These are phyloP conservation scores for Myrmecobius fasciatus DNA, from an alignment of 2,113 vertebrate genomes.

Conservation along the genomic window DNA sequence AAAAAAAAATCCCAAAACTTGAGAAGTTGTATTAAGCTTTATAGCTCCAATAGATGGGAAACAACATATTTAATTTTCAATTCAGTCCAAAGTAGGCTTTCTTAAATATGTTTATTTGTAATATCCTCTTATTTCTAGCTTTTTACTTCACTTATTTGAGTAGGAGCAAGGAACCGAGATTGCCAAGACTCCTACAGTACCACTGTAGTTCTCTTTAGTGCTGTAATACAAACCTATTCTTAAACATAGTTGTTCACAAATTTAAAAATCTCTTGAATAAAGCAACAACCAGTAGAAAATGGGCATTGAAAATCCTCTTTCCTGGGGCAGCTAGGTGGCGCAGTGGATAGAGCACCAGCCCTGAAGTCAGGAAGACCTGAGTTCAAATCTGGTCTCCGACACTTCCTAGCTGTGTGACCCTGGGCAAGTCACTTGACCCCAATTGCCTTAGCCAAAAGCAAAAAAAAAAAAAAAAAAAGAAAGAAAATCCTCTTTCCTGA, in stretches of 20 bases:
- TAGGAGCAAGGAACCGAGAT: not conserved
- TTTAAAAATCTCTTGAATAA: not conserved
- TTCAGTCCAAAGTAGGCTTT: not conserved
- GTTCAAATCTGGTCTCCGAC: no score
- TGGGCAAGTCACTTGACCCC: no score
- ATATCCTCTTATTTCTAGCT: fast-evolving
- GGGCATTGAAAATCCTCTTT: not conserved
- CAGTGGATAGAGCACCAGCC: no score
- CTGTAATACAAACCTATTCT: not conserved
- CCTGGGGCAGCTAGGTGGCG: no score
- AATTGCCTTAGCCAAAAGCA: no score
- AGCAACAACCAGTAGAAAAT: not conserved
- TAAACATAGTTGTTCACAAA: conserved; percentile 7
- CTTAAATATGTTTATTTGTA: not conserved
- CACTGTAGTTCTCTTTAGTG: not conserved
- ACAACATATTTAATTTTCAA: not conserved
- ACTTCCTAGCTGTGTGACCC: no score
- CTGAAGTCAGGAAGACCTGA: no score
- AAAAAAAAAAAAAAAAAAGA: no score
- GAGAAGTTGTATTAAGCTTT: not conserved
- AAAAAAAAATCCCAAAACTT: not conserved
- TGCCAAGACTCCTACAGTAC: not conserved
- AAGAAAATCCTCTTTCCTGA: conserved; percentile 3
- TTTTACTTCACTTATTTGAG: not conserved
- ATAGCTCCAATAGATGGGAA: not conserved